Conservation (phyloP, 2,888 invertebrate genomes). For the Xylota sylvarum region DNA sequence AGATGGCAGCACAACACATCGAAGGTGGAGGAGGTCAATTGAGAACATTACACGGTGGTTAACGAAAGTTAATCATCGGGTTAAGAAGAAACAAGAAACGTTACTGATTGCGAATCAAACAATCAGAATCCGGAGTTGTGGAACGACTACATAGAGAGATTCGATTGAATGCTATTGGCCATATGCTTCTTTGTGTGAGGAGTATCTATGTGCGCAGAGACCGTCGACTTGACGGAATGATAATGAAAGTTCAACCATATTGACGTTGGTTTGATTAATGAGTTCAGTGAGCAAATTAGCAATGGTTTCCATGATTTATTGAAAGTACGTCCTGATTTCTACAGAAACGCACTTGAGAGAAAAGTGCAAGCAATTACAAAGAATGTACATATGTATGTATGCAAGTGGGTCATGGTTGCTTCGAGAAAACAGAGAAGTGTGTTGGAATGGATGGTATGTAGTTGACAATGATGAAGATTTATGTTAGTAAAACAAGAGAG, state of each 20-base stretch:
- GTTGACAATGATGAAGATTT: too few relatives aligned
- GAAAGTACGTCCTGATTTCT: slow-evolving; percentile 23
- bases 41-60: slow-evolving; percentile 26
- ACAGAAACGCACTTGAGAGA: not conserved
- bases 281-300: slow-evolving; percentile 26
- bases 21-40: slow-evolving; percentile 25
- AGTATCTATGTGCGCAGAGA: not conserved
- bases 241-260: slow-evolving; percentile 29
- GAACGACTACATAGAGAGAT: not conserved
- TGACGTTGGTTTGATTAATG: slow-evolving; percentile 34
- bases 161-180: not conserved
- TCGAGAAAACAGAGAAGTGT: too few relatives aligned
- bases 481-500: too few relatives aligned
- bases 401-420: too few relatives aligned
- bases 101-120: not conserved
- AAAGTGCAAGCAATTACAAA: not conserved
- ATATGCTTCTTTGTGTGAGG: not conserved
- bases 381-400: not conserved
- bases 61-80: slow-evolving; percentile 5
- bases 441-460: not conserved
- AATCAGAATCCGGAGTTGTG: slow-evolving; percentile 13
- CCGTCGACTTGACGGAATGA: not conserved
- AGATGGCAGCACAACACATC: slow-evolving; percentile 10
- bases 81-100: not conserved
- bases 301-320: slow-evolving; percentile 24